Evolutionary conservation across 64 coral and sea anemone genomes (phyloP).

Genomic region (Trachythela sp.): DNA sequence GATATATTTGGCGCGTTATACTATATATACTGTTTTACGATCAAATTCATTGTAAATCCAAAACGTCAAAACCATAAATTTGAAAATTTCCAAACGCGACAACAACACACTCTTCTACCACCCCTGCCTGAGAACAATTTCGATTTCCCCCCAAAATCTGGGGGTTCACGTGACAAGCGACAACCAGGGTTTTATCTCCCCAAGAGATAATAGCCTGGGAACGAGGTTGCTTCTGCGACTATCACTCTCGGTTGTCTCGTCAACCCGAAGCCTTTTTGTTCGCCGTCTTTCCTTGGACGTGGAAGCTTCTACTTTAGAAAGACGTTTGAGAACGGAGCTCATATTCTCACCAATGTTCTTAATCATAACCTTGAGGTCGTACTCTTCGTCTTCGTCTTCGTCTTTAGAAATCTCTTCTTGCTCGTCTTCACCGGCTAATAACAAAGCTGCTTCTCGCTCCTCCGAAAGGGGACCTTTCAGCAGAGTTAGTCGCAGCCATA

Average conservation of each 20-base stretch:
- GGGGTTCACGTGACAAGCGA: too few relatives aligned
- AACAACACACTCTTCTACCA: too few relatives aligned
- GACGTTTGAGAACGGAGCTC: background rate
- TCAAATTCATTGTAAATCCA: too few relatives aligned
- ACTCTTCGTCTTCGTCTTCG: background rate
- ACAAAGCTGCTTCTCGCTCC: background rate
- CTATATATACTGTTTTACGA: too few relatives aligned
- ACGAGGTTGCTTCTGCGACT: background rate
- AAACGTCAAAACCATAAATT: too few relatives aligned
- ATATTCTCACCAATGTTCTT: background rate
- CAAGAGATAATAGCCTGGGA: too few relatives aligned
- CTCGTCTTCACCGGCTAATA: background rate
- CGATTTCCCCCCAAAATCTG: too few relatives aligned
- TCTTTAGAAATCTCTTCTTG: background rate
- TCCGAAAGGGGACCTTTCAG: background rate
- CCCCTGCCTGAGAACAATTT: too few relatives aligned
- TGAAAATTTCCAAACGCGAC: too few relatives aligned
- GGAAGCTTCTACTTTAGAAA: background rate
- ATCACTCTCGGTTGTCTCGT: background rate
- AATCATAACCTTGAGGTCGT: background rate
- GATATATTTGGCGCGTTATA: too few relatives aligned
- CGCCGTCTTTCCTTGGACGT: background rate
- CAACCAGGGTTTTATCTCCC: too few relatives aligned
- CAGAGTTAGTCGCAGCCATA: background rate
- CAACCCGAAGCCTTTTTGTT: background rate